Evolutionary conservation across 2,797 vertebrate species (phyloP).

Genomic region (Tympanoctomys barrerae): DNA sequence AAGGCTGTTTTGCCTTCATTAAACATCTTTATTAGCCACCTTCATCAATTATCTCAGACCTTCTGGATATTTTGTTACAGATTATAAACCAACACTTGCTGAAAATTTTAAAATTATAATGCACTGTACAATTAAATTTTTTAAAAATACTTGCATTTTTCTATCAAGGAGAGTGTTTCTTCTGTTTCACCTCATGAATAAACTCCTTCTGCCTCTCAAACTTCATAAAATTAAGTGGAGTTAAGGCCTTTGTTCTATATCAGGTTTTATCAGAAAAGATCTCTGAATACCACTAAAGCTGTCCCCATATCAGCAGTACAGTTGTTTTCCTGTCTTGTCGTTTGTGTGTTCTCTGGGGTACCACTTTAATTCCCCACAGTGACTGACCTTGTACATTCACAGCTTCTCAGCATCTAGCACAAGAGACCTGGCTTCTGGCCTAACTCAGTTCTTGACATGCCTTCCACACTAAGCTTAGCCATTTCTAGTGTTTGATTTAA

Average conservation of each 20-base stretch:
- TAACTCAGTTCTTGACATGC: neutral
- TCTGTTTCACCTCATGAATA: neutral
- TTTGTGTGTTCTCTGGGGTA: too few species aligned
- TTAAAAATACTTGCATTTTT: neutral
- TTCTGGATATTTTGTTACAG: neutral
- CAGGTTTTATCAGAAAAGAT: neutral
- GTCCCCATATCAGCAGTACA: neutral
- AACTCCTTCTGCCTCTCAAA: neutral
- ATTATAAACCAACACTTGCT: neutral
- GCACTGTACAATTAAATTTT: too few species aligned
- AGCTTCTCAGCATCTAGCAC: neutral
- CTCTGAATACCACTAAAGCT: neutral
- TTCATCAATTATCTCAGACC: neutral
- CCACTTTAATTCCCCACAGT: neutral
- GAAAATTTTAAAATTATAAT: too few species aligned
- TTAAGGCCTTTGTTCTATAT: neutral
- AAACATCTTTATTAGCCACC: neutral
- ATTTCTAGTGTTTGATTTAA: neutral
- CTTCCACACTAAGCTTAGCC: neutral
- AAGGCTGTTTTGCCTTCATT: neutral
- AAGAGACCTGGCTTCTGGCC: too few species aligned
- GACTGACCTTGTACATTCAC: neutral
- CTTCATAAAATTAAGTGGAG: neutral
- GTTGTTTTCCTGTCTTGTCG: neutral
- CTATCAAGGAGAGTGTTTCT: neutral